Evolutionary conservation across 1,140 invertebrate species (phyloP), one percentile per base, ranked within the genome.

Genomic region (Lycorma delicatula): DNA sequence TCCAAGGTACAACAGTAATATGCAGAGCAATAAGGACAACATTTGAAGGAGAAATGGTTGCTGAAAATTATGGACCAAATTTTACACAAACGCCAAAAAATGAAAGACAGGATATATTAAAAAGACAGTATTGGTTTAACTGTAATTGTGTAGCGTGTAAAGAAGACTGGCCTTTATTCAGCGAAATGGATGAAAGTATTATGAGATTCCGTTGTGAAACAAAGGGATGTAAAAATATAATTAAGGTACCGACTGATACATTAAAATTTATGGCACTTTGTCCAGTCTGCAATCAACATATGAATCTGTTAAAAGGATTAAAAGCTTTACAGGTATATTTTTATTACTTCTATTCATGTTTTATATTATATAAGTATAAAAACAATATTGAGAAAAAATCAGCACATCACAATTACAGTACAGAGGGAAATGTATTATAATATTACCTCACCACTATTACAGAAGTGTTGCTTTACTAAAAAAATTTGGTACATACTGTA

Each of bases 41-140:
- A 46, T 76, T 78, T 59, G 76, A 79, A 56, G 89, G 86, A 0
- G 79, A 86, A 60, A 82, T 89, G 64, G 82, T 97, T 22, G 81
- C 82, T 28, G 93, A 97, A 70, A 96, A 95, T 71, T 97, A 97
- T 70, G 92, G 93, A 0, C 89, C 89, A 1, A 81, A 92, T 49
- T 95, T 91, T 70, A 91, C 89, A 1, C 80, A 83, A 34, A 80
- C 80, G 26, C 64, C 75, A 0, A 78, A 79, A 54, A 73, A 75
- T 3, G 81, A 85, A 57, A 74, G 93, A 16, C 81, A 83, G 60
- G 67, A 76, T 6, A 80, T 79, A 46, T 71, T 96, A 0, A 79
- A 79, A 57, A 76, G 85, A 5, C 84, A 89, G 50, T 97, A 96
- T 71, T 92, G 85, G 84, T 97, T 97, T 67, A 81, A 86, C 56